A percentile compares a stretch with the other conserved stretches of the same genome.
Evolutionary conservation across 2,113 vertebrate genomes (phyloP).

Genomic region (Brienomyrus brachyistius): DNA sequence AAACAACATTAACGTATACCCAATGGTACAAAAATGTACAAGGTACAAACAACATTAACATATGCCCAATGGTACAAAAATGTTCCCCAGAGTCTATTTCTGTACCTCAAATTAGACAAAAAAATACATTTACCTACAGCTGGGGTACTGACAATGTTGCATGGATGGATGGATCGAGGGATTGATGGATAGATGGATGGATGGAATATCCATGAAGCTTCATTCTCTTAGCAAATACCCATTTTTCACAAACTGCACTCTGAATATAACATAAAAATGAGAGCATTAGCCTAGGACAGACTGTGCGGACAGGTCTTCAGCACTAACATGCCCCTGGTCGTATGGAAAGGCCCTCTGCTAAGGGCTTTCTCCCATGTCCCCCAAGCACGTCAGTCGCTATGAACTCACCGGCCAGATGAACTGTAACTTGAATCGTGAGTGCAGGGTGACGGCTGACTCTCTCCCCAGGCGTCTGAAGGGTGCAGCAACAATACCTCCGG

Average conservation of each 20-base stretch:
- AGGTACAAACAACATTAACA: no score
- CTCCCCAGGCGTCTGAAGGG: conserved; percentile 61
- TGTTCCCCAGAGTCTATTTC: background rate
- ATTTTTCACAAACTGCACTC: background rate
- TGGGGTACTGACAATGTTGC: background rate
- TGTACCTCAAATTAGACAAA: background rate
- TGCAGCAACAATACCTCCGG: conserved; percentile 61
- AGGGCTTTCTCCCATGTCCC: background rate
- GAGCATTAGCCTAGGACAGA: background rate
- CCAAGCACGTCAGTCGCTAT: background rate
- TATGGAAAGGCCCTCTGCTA: background rate
- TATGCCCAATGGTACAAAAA: no score
- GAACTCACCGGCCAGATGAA: background rate
- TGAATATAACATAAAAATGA: background rate
- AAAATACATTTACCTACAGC: background rate
- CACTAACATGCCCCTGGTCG: background rate
- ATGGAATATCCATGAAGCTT: background rate
- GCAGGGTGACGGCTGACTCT: background rate
- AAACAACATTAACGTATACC: no score
- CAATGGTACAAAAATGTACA: no score
- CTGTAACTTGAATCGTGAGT: background rate
- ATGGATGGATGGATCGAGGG: background rate
- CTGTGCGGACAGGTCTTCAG: background rate
- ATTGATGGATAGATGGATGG: background rate
- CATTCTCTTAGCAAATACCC: background rate